A percentile compares a stretch with the other conserved stretches of the same genome.
phyloP scores from a whole-genome alignment of 2,113 vertebrate species.

The Pollimyrus isidori region DNA sequence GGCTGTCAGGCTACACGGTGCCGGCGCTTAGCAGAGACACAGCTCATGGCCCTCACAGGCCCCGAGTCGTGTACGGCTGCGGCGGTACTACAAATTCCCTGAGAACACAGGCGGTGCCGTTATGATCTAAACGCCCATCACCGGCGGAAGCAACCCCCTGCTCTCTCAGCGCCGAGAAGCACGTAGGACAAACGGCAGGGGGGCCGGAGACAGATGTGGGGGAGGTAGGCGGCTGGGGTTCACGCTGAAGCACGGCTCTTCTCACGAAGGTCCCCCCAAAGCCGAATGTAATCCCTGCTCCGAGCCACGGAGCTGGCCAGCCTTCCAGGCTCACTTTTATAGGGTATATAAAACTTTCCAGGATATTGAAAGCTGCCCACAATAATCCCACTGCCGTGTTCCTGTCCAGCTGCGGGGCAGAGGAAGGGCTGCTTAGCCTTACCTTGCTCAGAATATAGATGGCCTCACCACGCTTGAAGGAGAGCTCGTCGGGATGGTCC shows the following conservation, averaged over 20 bases:
- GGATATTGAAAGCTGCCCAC: neutral
- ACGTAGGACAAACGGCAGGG: conserved; percentile 12
- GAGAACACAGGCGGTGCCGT: conserved; percentile 27
- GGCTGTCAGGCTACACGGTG: neutral
- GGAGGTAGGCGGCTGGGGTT: conserved; percentile 36
- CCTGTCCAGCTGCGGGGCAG: neutral
- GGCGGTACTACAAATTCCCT: neutral
- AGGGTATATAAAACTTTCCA: neutral
- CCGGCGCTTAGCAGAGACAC: neutral
- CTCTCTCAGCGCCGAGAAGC: neutral
- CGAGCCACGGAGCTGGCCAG: conserved; percentile 21
- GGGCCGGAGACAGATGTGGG: neutral
- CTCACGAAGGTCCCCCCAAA: conserved; percentile 63
- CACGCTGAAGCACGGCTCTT: conserved; percentile 45
- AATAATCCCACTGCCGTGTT: neutral
- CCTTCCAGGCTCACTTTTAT: neutral
- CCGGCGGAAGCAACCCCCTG: neutral
- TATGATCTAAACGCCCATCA: neutral
- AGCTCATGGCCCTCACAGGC: neutral
- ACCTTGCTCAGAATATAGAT: conserved; percentile 98
- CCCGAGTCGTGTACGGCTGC: too few species aligned
- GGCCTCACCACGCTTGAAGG: conserved; percentile 86
- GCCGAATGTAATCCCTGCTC: conserved; percentile 43
- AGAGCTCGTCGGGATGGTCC: conserved; percentile 75
- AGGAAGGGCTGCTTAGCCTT: conserved; percentile 28